Conservation (phyloP, 2,888 invertebrate species). For the Leucoma salicis region DNA sequence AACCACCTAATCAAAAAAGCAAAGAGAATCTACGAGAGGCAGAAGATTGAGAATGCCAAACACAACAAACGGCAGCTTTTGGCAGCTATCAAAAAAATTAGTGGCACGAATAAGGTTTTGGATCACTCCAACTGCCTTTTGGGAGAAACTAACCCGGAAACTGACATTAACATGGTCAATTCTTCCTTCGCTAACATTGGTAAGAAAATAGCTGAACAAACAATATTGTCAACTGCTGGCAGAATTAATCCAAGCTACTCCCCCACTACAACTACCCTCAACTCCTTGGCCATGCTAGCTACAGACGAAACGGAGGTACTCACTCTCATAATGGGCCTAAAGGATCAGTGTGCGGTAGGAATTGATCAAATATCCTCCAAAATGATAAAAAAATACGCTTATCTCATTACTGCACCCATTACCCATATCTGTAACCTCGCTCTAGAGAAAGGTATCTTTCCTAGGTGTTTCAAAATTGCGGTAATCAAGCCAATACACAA, state of each 20-base stretch:
- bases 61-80: background rate
- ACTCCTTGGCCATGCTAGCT: background rate
- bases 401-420: background rate
- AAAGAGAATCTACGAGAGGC: background rate
- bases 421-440: background rate
- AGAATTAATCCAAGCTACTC: background rate
- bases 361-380: background rate
- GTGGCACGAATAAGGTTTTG: background rate
- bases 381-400: background rate
- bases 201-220: background rate
- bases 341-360: background rate
- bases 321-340: background rate
- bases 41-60: background rate
- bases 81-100: background rate
- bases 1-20: background rate
- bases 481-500: background rate
- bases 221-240: too few species aligned
- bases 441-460: background rate
- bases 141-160: background rate
- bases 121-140: background rate
- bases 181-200: background rate
- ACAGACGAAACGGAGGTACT: background rate
- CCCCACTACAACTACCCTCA: background rate
- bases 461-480: background rate
- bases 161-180: background rate